Percentiles rank a stretch among this genome's conserved stretches.
These are phyloP conservation scores for Flabesymbios commensalis DNA, from an alignment of 2,888 invertebrate species.

Conservation along the genomic window DNA sequence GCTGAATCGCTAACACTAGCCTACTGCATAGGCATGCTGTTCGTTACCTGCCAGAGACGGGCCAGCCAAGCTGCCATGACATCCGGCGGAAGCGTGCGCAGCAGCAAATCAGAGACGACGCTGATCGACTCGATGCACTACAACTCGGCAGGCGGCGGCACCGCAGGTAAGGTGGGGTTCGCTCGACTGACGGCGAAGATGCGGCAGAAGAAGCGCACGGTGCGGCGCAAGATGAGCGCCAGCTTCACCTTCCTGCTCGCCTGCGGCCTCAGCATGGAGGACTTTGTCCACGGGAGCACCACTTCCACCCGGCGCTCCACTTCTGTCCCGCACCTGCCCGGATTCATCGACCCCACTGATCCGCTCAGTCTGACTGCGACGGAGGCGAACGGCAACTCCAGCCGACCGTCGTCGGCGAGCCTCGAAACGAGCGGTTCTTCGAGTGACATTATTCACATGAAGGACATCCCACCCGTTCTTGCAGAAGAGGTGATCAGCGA, in stretches of 20 bases:
- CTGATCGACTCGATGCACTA: not conserved
- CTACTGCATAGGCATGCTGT: conserved; percentile 28
- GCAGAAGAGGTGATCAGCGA: no score
- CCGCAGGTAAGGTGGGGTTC: not conserved
- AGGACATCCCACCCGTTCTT: no score
- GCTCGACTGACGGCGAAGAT: conserved; percentile 1
- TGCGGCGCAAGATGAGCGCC: conserved; percentile 28
- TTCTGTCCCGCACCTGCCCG: not conserved
- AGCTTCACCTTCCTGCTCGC: conserved; percentile 36
- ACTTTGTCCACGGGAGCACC: conserved; percentile 9
- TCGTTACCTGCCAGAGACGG: conserved; percentile 18
- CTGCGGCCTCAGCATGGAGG: conserved; percentile 26
- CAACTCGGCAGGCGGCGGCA: not conserved
- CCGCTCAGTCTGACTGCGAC: no score
- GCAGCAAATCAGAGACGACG: conserved; percentile 3
- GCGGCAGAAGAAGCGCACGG: conserved; percentile 8
- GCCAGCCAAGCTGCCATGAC: not conserved
- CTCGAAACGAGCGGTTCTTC: no score
- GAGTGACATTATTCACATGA: no score
- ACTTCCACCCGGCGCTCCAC: not conserved
- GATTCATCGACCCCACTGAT: not conserved
- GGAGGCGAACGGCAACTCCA: no score
- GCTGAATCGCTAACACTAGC: conserved; percentile 27
- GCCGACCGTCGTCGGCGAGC: no score
- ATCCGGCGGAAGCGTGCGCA: conserved; percentile 17